phyloP scores from a whole-genome alignment of 2,888 invertebrate species.

The Cheilosia pagana region DNA sequence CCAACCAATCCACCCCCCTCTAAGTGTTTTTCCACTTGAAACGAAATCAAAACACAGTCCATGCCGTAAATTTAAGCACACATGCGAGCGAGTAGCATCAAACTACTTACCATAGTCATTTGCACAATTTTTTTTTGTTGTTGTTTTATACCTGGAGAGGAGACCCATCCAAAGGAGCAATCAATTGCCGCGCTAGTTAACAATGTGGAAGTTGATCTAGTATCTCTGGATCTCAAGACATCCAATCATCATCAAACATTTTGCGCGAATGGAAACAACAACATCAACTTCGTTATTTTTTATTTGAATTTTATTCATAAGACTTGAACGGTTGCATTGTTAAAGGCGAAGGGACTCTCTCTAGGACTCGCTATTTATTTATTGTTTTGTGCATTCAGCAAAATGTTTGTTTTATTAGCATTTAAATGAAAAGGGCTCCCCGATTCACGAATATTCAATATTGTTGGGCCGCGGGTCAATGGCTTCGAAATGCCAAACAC shows the following conservation, averaged over 20 bases:
- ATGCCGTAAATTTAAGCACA: conserved; percentile 68
- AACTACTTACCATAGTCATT: conserved; percentile 67
- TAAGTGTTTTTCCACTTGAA: conserved; percentile 48
- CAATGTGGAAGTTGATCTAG: conserved; percentile 75
- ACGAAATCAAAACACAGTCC: conserved; percentile 71
- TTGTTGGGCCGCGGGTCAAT: conserved; percentile 62
- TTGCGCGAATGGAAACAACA: conserved; percentile 56
- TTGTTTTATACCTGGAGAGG: conserved; percentile 4
- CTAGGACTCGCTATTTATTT: conserved; percentile 59
- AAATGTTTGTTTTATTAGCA: conserved; percentile 71
- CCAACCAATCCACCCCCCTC: not conserved
- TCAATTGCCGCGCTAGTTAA: conserved; percentile 75
- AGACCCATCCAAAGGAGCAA: conserved; percentile 44
- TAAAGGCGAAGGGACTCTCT: conserved; percentile 34
- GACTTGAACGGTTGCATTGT: conserved; percentile 46
- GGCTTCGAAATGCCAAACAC: conserved; percentile 53
- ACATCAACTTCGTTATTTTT: conserved; percentile 74
- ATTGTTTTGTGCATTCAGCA: conserved; percentile 50
- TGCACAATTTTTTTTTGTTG: conserved; percentile 39
- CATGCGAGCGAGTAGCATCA: conserved; percentile 9
- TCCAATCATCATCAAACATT: conserved; percentile 75
- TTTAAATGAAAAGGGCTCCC: conserved; percentile 52
- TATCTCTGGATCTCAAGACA: conserved; percentile 71
- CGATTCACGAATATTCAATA: conserved; percentile 73
- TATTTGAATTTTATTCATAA: conserved; percentile 74